Percentiles rank a stretch among this genome's conserved stretches.
Conservation (phyloP, 2,113 vertebrate genomes). For the Phyllostomus hastatus region DNA sequence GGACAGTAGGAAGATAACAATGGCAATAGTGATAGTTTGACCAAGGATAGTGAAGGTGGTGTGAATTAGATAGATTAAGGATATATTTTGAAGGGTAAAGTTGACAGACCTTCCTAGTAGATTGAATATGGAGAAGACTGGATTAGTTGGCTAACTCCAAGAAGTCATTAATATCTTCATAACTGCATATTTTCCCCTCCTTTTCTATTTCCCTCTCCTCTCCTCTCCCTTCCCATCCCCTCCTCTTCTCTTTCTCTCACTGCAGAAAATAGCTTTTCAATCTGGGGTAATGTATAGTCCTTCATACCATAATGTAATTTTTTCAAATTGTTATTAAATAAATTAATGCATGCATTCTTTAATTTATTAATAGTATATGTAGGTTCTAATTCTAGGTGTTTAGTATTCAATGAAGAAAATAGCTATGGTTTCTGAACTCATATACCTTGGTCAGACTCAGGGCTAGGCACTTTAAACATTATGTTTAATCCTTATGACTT, state of each 20-base stretch:
- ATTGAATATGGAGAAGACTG: neutral
- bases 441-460: neutral
- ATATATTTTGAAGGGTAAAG: neutral
- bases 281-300: neutral
- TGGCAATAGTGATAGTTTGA: neutral
- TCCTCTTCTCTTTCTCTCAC: neutral
- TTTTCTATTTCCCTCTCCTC: no score
- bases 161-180: neutral
- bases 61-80: neutral
- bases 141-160: neutral
- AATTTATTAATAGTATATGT: neutral
- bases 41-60: neutral
- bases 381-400: neutral
- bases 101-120: neutral
- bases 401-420: neutral
- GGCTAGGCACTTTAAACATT: neutral
- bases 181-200: neutral
- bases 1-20: neutral
- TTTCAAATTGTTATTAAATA: neutral
- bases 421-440: neutral
- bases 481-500: neutral
- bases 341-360: neutral
- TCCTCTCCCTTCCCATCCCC: no score
- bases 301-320: neutral
- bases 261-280: neutral